Base-by-base conservation (phyloP, 2,797 vertebrate genomes). In the Gambusia yucatana region DNA sequence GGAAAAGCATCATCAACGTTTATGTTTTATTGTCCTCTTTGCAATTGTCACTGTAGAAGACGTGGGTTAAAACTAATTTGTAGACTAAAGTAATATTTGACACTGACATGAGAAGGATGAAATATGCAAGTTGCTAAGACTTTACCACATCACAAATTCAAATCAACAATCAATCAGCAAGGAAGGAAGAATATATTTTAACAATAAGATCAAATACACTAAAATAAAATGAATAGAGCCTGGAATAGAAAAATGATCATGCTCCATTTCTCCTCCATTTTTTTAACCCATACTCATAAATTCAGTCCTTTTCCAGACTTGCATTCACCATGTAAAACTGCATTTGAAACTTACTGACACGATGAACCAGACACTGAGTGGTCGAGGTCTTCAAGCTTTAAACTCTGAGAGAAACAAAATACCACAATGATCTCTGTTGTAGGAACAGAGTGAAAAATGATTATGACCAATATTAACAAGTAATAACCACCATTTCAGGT, bases 341-440 rank as follows among this genome's bases (percentile, higher is more conserved):
- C 3, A 4, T 33, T 76, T 63, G 22, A 63, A 13, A 63, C 96
- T 94, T 78, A 96, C 96, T 73, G 57, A 77, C 88, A 90, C 3
- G 30, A 46, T 3, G 47, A 83, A 46, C 75, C 86, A 50, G 82
- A 85, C 0, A 41, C 0, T 20, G 92, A 76, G 65, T 46, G n/a
- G 43, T 93, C 88, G 3, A 96, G 78, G 69, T 96, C 95, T 44
- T 76, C 84, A 33, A 94, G 83, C 41, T 93, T 95, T 83, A 96
- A 91, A 80, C 93, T 87, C 96, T 96, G 84, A 3, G 17, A 16
- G 41, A 70, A 70, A 70, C 4, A 3, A 75, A 72, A 79, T 76
- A 70, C 43, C 83, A 82, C 0, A 33, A 59, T 1, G 47, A 67
- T 72, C 47, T n/a, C 3, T 77, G 17, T 61, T 30, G 73, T 73